phyloP scores from a whole-genome alignment of 2,888 invertebrate genomes.

The Athalia cordata region DNA sequence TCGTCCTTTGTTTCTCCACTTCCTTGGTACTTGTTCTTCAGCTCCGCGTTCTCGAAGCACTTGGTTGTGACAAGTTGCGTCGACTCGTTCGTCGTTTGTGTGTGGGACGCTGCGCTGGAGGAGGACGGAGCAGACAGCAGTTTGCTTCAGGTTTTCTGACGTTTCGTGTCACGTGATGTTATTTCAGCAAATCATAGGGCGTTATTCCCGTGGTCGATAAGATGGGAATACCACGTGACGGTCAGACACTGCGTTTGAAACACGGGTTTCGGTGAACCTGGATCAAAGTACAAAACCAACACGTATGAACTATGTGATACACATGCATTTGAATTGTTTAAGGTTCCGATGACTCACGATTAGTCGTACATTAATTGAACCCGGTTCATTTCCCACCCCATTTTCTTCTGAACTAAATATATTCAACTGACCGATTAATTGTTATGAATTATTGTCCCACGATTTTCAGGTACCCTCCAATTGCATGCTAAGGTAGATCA shows the following conservation, averaged over 20 bases:
- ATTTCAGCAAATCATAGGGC: conserved; percentile 5
- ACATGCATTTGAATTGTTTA: background rate
- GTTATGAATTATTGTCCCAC: too few relatives aligned
- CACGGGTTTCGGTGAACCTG: conserved; percentile 33
- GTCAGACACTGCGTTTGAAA: conserved; percentile 10
- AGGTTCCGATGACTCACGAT: conserved; percentile 5
- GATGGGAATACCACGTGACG: conserved; percentile 25
- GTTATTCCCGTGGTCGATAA: conserved; percentile 20
- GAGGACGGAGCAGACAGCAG: background rate
- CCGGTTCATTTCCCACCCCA: too few relatives aligned
- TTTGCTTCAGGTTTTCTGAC: conserved; percentile 19
- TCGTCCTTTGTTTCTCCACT: conserved; percentile 14
- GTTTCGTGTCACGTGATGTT: conserved; percentile 29
- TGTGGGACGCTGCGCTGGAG: background rate
- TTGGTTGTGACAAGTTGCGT: background rate
- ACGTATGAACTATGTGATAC: conserved; percentile 7
- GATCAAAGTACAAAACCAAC: conserved; percentile 29
- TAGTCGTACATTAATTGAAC: background rate
- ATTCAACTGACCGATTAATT: too few relatives aligned
- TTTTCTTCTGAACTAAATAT: too few relatives aligned
- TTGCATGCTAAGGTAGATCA: too few relatives aligned
- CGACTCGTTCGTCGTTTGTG: background rate
- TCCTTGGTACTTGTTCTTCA: background rate
- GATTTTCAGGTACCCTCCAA: too few relatives aligned
- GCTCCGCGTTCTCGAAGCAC: background rate